phyloP scores from a whole-genome alignment of 2,888 invertebrate species.

The Hemithea aestivaria region DNA sequence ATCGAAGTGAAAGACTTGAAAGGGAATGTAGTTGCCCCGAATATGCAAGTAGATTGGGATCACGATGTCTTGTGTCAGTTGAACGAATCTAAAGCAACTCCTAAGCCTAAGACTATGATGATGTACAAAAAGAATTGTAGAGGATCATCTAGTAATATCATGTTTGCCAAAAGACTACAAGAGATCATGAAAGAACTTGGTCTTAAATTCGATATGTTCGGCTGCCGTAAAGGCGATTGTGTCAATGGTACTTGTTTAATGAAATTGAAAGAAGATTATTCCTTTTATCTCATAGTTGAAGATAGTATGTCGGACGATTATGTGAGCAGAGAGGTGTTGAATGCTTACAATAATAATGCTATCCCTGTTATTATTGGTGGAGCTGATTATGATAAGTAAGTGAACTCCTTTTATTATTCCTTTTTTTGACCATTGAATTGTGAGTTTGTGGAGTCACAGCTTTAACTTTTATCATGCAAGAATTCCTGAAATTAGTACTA shows the following conservation, averaged over 20 bases:
- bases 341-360: conserved; percentile 75
- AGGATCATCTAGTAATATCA: too few relatives aligned
- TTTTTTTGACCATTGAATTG: neutral
- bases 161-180: conserved; percentile 47
- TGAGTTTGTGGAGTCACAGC: neutral
- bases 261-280: conserved; percentile 47
- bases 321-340: conserved; percentile 54
- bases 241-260: conserved; percentile 39
- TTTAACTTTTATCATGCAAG: too few relatives aligned
- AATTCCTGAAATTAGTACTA: too few relatives aligned
- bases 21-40: conserved; percentile 48
- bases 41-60: conserved; percentile 37
- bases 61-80: neutral
- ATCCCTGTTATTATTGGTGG: conserved; percentile 83
- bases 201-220: conserved; percentile 69
- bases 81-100: conserved; percentile 2
- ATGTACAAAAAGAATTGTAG: conserved; percentile 34
- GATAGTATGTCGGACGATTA: conserved; percentile 49
- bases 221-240: conserved; percentile 46
- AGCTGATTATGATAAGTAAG: conserved; percentile 77
- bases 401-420: conserved; percentile 5
- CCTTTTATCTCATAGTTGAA: conserved; percentile 59
- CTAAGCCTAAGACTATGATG: conserved; percentile 36
- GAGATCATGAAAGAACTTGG: conserved; percentile 51
- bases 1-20: conserved; percentile 50